Evolutionary conservation across 53 echinoderm and acorn worm genomes (phyloP).

Genomic region (Paracentrotus lividus): DNA sequence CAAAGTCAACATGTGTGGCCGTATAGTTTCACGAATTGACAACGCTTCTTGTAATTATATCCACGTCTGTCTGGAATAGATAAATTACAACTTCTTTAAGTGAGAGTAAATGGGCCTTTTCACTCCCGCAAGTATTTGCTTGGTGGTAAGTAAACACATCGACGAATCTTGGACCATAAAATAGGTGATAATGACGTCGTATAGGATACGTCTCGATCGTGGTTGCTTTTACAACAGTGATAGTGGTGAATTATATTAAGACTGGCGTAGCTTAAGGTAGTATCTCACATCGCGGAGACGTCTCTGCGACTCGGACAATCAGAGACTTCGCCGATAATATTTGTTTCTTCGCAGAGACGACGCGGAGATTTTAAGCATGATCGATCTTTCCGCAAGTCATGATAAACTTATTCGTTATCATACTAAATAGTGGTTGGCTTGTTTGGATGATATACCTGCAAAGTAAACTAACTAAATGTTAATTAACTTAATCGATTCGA

Average conservation of each 20-base stretch:
- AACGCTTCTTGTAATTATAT: slow-evolving; percentile 5
- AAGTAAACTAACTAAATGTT: too few species aligned
- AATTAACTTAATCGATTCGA: too few species aligned
- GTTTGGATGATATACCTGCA: too few species aligned
- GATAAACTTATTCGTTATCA: too few species aligned
- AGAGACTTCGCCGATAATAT: too few species aligned
- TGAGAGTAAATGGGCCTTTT: background rate
- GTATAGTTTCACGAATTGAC: background rate
- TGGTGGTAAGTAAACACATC: slow-evolving; percentile 1
- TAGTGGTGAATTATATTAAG: background rate
- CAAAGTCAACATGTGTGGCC: background rate
- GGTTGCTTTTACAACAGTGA: background rate
- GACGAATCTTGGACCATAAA: background rate
- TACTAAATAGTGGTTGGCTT: background rate
- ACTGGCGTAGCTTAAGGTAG: too few species aligned
- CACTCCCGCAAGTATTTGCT: background rate
- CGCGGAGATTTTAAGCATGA: too few species aligned
- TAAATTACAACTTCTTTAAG: background rate
- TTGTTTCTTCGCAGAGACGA: too few species aligned
- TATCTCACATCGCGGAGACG: too few species aligned
- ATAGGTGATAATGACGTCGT: background rate
- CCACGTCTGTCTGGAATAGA: background rate
- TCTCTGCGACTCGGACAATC: too few species aligned
- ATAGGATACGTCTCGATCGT: too few species aligned
- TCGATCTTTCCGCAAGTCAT: too few species aligned